A percentile compares a stretch with the other conserved stretches of the same genome.
phyloP scores from a whole-genome alignment of 1,140 invertebrate species.

The Globodera ellingtonae region DNA sequence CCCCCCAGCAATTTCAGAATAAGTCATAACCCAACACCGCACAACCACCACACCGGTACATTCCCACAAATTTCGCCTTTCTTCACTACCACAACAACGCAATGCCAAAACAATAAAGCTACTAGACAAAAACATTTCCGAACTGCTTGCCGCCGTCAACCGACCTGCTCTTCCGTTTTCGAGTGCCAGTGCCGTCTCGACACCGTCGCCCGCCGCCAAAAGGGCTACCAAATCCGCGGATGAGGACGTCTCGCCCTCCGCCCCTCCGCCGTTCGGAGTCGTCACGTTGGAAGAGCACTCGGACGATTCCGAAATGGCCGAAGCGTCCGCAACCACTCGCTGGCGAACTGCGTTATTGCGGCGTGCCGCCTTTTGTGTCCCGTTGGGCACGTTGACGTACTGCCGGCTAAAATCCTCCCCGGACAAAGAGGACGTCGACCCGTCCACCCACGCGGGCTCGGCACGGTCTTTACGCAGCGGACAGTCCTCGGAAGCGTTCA shows the following conservation, averaged over 20 bases:
- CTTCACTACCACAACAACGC: too few species aligned
- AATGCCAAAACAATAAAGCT: neutral
- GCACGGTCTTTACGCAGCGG: neutral
- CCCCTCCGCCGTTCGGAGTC: neutral
- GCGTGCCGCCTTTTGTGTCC: conserved; percentile 7
- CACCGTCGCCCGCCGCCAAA: neutral
- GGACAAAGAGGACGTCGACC: neutral
- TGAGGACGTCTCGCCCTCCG: neutral
- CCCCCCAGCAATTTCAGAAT: too few species aligned
- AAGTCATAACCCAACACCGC: too few species aligned
- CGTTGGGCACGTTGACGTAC: neutral
- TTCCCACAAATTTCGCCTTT: too few species aligned
- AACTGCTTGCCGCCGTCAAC: neutral
- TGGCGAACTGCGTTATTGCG: conserved; percentile 17
- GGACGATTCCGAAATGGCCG: conserved; percentile 1
- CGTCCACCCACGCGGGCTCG: neutral
- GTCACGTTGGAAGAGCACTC: neutral
- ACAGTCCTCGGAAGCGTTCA: neutral
- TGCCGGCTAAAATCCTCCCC: neutral
- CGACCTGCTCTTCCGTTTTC: neutral
- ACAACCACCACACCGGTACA: too few species aligned
- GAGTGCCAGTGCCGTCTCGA: neutral
- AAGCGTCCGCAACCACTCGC: conserved; percentile 7
- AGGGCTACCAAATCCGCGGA: neutral
- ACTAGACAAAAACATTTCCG: neutral